Evolutionary conservation across 2,888 invertebrate species (phyloP).

Genomic region (Dyspetes luteomarginatus): DNA sequence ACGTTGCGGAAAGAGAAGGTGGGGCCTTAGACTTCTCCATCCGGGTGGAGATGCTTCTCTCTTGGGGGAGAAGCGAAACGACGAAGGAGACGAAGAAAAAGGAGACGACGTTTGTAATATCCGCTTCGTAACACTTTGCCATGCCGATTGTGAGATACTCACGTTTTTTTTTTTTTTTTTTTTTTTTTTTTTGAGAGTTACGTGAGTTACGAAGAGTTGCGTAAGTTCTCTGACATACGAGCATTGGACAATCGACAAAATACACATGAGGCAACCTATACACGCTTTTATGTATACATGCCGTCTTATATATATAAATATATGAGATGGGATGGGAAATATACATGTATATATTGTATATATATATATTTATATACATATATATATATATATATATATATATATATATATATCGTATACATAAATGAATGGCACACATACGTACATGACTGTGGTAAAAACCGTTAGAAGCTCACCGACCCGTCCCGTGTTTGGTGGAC

Average conservation of each 20-base stretch:
- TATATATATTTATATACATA: background rate
- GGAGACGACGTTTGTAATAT: conserved; percentile 61
- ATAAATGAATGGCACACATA: conserved; percentile 45
- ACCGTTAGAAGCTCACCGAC: conserved; percentile 55
- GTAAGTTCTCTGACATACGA: conserved; percentile 61
- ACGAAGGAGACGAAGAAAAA: conserved; percentile 39
- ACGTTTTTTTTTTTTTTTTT: conserved; percentile 10
- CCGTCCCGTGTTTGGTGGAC: conserved; percentile 65
- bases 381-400: background rate
- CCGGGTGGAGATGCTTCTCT: background rate
- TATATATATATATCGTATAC: conserved; percentile 23
- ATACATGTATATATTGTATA: background rate
- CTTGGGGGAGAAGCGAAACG: conserved; percentile 17
- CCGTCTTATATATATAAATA: no score
- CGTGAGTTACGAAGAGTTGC: conserved; percentile 73
- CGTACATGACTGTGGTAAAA: conserved; percentile 70
- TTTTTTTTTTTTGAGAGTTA: conserved; percentile 69
- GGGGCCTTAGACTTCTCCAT: conserved; percentile 26
- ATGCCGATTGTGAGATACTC: conserved; percentile 64
- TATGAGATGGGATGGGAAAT: no score
- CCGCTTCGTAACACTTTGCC: conserved; percentile 74
- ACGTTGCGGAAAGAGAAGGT: conserved; percentile 43
- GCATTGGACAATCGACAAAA: conserved; percentile 75
- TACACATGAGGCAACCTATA: conserved; percentile 61
- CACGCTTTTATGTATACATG: conserved; percentile 52